A percentile compares a stretch with the other conserved stretches of the same genome.
Evolutionary conservation across 2,888 invertebrate genomes (phyloP).

Genomic region (Sinotaia quadrata): DNA sequence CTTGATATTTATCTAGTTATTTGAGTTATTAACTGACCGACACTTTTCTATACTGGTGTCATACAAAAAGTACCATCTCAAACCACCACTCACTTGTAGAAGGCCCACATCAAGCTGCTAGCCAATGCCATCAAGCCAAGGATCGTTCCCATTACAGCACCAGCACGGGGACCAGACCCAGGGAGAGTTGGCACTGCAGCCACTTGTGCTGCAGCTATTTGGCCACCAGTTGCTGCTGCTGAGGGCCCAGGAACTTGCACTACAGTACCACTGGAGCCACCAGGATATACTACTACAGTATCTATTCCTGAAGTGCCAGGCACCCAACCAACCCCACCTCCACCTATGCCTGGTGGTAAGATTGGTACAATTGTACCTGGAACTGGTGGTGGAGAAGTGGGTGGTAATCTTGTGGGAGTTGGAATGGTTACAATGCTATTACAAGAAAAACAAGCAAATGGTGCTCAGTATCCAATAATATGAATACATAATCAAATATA

Average conservation of each 20-base stretch:
- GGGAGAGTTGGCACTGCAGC: constrained; percentile 34
- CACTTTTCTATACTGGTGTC: too few species aligned
- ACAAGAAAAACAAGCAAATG: neutral
- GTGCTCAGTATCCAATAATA: neutral
- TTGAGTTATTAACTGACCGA: too few species aligned
- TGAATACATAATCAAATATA: too few species aligned
- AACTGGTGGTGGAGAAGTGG: neutral
- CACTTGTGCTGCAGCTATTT: constrained; percentile 37
- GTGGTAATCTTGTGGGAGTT: neutral
- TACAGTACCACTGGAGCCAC: constrained; percentile 34
- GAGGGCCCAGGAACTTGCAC: constrained; percentile 29
- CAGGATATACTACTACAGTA: constrained; percentile 37
- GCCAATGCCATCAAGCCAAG: constrained; percentile 55
- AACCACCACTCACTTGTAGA: constrained; percentile 46
- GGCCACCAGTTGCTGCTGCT: constrained; percentile 22
- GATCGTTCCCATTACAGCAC: constrained; percentile 61
- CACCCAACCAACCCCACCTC: constrained; percentile 37
- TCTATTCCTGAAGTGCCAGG: constrained; percentile 31
- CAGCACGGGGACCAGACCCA: constrained; percentile 54
- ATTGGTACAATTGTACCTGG: constrained; percentile 33
- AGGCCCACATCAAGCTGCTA: constrained; percentile 64
- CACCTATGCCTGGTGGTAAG: constrained; percentile 45
- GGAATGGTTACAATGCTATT: neutral
- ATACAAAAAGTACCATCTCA: neutral
- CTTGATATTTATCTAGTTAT: too few species aligned